phyloP scores from a whole-genome alignment of 2,113 vertebrate species.

The Pseudorasbora parva region DNA sequence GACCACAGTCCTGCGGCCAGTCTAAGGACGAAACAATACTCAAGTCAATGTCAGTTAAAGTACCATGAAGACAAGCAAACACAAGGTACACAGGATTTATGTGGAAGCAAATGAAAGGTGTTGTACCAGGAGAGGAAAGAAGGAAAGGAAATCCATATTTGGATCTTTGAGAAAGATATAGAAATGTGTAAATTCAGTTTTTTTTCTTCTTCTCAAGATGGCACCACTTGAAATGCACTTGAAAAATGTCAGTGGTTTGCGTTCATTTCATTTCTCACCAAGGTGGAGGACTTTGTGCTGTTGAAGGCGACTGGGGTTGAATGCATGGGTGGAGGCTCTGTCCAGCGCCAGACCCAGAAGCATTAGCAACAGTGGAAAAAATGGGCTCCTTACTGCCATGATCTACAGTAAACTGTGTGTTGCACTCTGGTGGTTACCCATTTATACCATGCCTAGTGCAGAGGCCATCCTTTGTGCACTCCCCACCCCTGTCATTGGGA shows the following conservation, averaged over 20 bases:
- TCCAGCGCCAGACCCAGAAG: conserved; percentile 65
- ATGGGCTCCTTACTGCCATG: conserved; percentile 64
- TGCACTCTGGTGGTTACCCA: conserved; percentile 5
- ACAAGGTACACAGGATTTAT: conserved; percentile 3
- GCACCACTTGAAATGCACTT: conserved; percentile 6
- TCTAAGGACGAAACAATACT: conserved; percentile 62
- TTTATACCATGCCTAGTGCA: conserved; percentile 54
- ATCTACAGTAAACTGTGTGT: conserved; percentile 61
- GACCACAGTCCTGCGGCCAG: conserved; percentile 79
- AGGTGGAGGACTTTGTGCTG: conserved; percentile 73
- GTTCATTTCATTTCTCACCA: conserved; percentile 63
- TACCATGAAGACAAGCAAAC: background rate
- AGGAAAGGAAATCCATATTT: conserved; percentile 14
- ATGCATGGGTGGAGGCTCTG: conserved; percentile 61
- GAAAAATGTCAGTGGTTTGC: background rate
- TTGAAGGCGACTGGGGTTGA: conserved; percentile 58
- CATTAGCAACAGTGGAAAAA: conserved; percentile 64
- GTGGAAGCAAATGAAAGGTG: conserved; percentile 21
- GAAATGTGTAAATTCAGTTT: conserved; percentile 23
- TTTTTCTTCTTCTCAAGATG: background rate
- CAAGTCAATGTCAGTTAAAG: background rate
- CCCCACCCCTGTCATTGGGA: conserved; percentile 51
- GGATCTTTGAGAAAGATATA: conserved; percentile 27
- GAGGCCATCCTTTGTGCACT: conserved; percentile 31
- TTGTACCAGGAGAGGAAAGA: conserved; percentile 16